A percentile compares a stretch with the other conserved stretches of the same genome.
Evolutionary conservation across 2,888 invertebrate genomes (phyloP).

Genomic region (Leucoptera coffeella): DNA sequence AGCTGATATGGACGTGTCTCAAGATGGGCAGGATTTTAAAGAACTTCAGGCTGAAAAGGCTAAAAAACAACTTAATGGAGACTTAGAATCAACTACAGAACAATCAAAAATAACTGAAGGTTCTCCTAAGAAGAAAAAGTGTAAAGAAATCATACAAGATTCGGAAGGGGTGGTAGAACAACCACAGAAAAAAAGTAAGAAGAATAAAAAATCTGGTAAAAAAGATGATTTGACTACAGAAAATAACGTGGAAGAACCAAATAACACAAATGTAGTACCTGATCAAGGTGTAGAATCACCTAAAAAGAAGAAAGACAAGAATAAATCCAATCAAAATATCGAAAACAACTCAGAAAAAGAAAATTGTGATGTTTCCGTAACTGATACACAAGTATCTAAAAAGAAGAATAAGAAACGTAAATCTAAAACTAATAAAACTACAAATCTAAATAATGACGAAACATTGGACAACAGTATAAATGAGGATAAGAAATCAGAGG

Average conservation of each 20-base stretch:
- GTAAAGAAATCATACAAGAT: neutral
- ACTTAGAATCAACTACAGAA: slow-evolving; percentile 14
- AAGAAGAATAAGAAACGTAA: neutral
- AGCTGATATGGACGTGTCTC: slow-evolving; percentile 23
- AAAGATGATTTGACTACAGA: slow-evolving; percentile 3
- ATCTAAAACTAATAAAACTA: slow-evolving; percentile 4
- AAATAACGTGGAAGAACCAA: slow-evolving; percentile 6
- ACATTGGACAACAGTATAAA: slow-evolving; percentile 7
- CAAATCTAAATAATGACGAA: slow-evolving; percentile 7
- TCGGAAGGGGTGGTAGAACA: neutral
- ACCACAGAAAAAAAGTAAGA: neutral
- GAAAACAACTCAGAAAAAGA: neutral
- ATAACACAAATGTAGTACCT: neutral
- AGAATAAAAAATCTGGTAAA: neutral
- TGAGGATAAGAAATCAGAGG: neutral
- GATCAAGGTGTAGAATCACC: neutral
- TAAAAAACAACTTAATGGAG: slow-evolving; percentile 29
- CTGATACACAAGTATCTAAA: neutral
- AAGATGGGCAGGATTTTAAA: slow-evolving; percentile 14
- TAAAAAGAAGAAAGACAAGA: neutral
- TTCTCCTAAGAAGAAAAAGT: slow-evolving; percentile 1
- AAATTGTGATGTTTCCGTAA: neutral
- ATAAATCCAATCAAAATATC: neutral
- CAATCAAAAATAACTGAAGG: slow-evolving; percentile 5
- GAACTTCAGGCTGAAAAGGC: slow-evolving; percentile 24